Base-by-base conservation (phyloP, 64 coral and sea anemone genomes). In the Stichodactyla helianthus region DNA sequence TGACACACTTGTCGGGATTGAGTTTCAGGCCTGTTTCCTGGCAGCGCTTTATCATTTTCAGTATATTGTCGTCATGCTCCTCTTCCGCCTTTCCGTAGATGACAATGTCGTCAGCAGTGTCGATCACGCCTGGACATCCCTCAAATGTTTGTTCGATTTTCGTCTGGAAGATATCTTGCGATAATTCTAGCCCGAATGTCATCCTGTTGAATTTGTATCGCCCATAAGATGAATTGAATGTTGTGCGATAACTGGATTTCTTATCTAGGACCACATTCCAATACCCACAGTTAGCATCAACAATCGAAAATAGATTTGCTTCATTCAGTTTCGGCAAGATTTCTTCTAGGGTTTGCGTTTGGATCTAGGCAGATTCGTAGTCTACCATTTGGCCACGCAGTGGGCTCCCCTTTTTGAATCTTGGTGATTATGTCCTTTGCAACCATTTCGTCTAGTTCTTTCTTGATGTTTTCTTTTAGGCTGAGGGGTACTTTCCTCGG, bases 111-210 rank as follows among this genome's bases (percentile, higher is more conserved):
- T 93, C n/a, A n/a, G n/a, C n/a, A n/a, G n/a, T n/a, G n/a, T n/a
- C n/a, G n/a, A n/a, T n/a, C n/a, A n/a, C n/a, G 18, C 71, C 86
- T 35, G 88, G 17, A 51, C 86, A 88, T 8, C 86, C 82, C 16
- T 88, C 81, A 17, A 92, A 88, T 26, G 86, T 85, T 88, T 93
- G 82, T 15, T 88, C 70, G 26, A 87, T 83, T 50, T 87, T 92
- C 23, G 85, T 55, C 86, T 91, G 56, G 51, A 91, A 91, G 16
- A 88, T 80, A 56, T 88, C 91, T n/a, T n/a, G n/a, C n/a, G n/a
- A n/a, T n/a, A n/a, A n/a, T n/a, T n/a, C n/a, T n/a, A n/a, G n/a
- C n/a, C 91, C 64, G 51, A 92, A 92, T 59, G 88, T 79, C 79
- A 82, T 82, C 9, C 79, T 16, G 52, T 79, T 74, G 71, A 91